Evolutionary conservation across 2,113 vertebrate species (phyloP).

Genomic region (Podiceps cristatus): DNA sequence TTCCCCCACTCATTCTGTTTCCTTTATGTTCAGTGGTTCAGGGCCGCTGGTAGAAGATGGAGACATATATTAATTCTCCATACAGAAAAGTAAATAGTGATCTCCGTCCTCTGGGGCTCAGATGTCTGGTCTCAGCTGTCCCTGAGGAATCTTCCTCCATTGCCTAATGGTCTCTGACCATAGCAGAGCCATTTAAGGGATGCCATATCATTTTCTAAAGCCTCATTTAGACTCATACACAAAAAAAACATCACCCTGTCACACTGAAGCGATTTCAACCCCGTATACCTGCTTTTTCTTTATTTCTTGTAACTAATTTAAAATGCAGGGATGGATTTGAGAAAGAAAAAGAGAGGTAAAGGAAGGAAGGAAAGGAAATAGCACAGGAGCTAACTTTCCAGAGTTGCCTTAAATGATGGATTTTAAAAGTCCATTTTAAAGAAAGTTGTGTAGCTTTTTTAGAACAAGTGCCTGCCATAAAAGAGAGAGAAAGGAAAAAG

Average conservation of each 20-base stretch:
- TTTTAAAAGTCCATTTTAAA: constrained; percentile 55
- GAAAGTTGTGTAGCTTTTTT: not conserved
- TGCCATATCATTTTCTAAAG: constrained; percentile 68
- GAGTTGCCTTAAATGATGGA: constrained; percentile 54
- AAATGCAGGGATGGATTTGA: constrained; percentile 60
- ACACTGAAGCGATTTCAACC: constrained; percentile 38
- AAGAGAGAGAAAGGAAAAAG: constrained; percentile 45
- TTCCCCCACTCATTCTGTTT: constrained; percentile 62
- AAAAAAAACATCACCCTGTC: constrained; percentile 64
- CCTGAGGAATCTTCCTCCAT: constrained; percentile 63
- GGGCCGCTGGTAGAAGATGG: constrained; percentile 73
- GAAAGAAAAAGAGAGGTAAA: constrained; percentile 11
- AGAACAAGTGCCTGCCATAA: constrained; percentile 38
- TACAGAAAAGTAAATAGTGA: constrained; percentile 79
- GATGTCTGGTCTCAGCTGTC: constrained; percentile 76
- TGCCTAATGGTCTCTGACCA: constrained; percentile 74
- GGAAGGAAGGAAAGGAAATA: constrained; percentile 69
- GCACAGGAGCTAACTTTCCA: constrained; percentile 42
- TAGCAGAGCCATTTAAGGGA: constrained; percentile 65
- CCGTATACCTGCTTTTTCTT: constrained; percentile 22
- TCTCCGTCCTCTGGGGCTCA: constrained; percentile 51
- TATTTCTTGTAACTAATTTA: constrained; percentile 67
- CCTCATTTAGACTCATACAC: constrained; percentile 71
- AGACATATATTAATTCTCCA: constrained; percentile 81
- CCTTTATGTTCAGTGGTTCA: constrained; percentile 62